Conservation (phyloP, 2,888 invertebrate genomes). For the Netelia virgata region DNA sequence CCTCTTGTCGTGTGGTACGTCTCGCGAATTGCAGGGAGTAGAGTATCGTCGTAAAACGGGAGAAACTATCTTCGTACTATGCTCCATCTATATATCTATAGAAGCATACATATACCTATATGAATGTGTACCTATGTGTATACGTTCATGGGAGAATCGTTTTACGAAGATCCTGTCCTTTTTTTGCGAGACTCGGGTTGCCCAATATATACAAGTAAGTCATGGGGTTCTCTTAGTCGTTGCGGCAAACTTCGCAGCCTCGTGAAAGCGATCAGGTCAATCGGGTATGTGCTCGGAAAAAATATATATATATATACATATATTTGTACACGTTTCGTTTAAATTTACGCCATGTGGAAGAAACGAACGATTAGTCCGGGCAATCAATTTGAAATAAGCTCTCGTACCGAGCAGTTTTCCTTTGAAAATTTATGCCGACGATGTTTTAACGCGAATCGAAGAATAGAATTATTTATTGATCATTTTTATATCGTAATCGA, state of each 20-base stretch:
- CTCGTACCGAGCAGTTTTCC: no score
- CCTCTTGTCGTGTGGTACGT: background rate
- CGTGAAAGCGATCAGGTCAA: no score
- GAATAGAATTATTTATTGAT: no score
- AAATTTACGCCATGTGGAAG: no score
- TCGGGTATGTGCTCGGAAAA: no score
- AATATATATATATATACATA: no score
- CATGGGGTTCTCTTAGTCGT: slow-evolving; percentile 1
- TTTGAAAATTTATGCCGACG: no score
- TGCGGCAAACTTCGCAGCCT: background rate
- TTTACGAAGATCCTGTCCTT: slow-evolving; percentile 5
- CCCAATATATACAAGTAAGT: background rate
- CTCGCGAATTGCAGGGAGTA: slow-evolving; percentile 28
- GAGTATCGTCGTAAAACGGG: slow-evolving; percentile 60
- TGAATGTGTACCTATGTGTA: background rate
- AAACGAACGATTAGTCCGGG: no score
- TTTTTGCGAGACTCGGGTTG: slow-evolving; percentile 5
- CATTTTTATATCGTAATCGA: no score
- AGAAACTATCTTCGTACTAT: slow-evolving; percentile 49
- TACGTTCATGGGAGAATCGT: background rate
- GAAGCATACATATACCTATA: background rate
- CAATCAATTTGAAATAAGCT: no score
- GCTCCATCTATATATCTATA: background rate
- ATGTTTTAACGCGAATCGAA: no score
- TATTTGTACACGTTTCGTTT: no score